A percentile compares a stretch with the other conserved stretches of the same genome.
Evolutionary conservation across 2,888 invertebrate genomes (phyloP).

Genomic region (Hydriomena furcata): DNA sequence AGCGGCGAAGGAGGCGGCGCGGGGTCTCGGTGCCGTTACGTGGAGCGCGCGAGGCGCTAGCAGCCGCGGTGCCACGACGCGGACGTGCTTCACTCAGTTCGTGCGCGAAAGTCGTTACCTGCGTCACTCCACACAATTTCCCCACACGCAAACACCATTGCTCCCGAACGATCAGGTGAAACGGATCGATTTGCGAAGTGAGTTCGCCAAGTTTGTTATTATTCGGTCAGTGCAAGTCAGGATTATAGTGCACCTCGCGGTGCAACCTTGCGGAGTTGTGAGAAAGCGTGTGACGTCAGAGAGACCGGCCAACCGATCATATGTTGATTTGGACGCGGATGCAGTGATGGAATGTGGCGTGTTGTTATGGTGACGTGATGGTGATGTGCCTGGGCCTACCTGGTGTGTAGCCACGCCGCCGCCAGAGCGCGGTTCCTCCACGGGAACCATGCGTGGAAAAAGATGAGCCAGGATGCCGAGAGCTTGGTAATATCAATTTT

Average conservation of each 20-base stretch:
- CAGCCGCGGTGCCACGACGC: conserved; percentile 67
- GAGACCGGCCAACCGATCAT: conserved; percentile 76
- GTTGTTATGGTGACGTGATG: conserved; percentile 78
- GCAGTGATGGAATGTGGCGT: conserved; percentile 82
- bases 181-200: conserved; percentile 54
- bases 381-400: conserved; percentile 67
- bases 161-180: conserved; percentile 52
- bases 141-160: conserved; percentile 68
- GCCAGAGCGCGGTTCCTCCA: conserved; percentile 67
- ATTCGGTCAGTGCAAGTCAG: conserved; percentile 44
- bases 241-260: conserved; percentile 43
- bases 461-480: conserved; percentile 88
- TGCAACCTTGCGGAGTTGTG: conserved; percentile 68
- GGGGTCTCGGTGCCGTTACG: conserved; percentile 42
- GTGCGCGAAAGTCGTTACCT: conserved; percentile 82
- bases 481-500: conserved; percentile 86
- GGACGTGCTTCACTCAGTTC: conserved; percentile 83
- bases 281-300: conserved; percentile 81
- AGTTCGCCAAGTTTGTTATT: conserved; percentile 47
- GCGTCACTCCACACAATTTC: conserved; percentile 74
- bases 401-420: conserved; percentile 61
- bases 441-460: conserved; percentile 86
- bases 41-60: conserved; percentile 37
- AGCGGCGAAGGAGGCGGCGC: conserved; percentile 40
- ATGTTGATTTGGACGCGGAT: conserved; percentile 77